Evolutionary conservation across 2,113 vertebrate genomes (phyloP), one percentile per base, ranked within the genome.

Genomic region (Leptodactylus fuscus): DNA sequence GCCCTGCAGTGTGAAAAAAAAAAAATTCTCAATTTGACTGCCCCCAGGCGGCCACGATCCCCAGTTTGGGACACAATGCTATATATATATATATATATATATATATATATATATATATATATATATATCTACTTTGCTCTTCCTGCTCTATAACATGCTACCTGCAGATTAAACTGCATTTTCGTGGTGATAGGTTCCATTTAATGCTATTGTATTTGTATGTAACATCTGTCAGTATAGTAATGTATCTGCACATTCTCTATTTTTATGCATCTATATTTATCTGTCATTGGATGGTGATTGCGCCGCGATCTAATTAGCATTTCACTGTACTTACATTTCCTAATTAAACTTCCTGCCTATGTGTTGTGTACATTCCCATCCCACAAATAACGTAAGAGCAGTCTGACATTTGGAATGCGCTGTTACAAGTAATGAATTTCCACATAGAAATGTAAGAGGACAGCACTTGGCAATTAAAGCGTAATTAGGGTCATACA

Each of bases 401-500:
- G 49, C 24, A 80, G 83, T 79, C 60, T 80, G 81, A 69, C 76
- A 80, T 80, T 70, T 85, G 76, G 62, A 80, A 80, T 71, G 32
- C 41, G 83, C 76, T 80, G 48, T 85, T 85, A 71, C 49, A 71
- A 71, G 83, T 80, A 85, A 80, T 85, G 65, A 79, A 78, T 85
- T 85, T 53, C 60, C 76, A 24, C 75, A 69, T 69, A 58, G 75
- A 85, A 71, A 80, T 71, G 49, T 55, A 79, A 80, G 60, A 80
- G 46, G 83, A 85, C 44, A 78, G 83, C 46, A 32, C 58, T 41
- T 41, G 60, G 62, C 76, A 85, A 71, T 85, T 80, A 85, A 79
- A 70, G 34, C 36, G 65, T 85, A 85, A 85, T 85, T 85, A 80
- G 83, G 83, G 83, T 80, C 83, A 83, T 46, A 44, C 81, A 83